Evolutionary conservation across 2,797 vertebrate species (phyloP).

Genomic region (Sebastes itinus): DNA sequence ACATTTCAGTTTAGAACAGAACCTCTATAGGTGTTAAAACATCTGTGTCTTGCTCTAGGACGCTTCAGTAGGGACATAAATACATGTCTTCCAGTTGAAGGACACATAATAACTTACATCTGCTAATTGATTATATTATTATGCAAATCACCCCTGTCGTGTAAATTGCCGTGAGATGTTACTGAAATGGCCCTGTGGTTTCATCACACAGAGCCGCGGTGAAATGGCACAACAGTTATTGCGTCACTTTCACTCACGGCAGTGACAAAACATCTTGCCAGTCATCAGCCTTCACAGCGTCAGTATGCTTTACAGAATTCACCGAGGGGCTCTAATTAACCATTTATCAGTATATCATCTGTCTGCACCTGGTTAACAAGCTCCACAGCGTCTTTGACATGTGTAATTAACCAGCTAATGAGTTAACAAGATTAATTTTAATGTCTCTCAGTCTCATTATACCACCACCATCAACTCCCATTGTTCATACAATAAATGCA

Average conservation of each 20-base stretch:
- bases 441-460: slow-evolving; percentile 30
- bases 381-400: slow-evolving; percentile 38
- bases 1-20: slow-evolving; percentile 1
- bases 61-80: background rate
- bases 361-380: slow-evolving; percentile 65
- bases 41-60: background rate
- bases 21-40: background rate
- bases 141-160: background rate
- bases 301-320: slow-evolving; percentile 24
- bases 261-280: slow-evolving; percentile 25
- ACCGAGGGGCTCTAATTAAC: slow-evolving; percentile 48
- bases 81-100: background rate
- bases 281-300: slow-evolving; percentile 18
- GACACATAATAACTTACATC: background rate
- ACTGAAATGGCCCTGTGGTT: slow-evolving; percentile 27
- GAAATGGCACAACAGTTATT: slow-evolving; percentile 19
- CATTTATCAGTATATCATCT: slow-evolving; percentile 53
- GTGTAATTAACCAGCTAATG: slow-evolving; percentile 67
- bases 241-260: slow-evolving; percentile 16
- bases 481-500: slow-evolving; percentile 32
- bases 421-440: slow-evolving; percentile 59
- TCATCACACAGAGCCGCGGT: slow-evolving; percentile 19
- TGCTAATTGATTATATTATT: background rate
- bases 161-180: background rate
- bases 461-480: slow-evolving; percentile 11